Base-by-base conservation (phyloP, 2,888 invertebrate species). In the Myopa tessellatipennis region DNA sequence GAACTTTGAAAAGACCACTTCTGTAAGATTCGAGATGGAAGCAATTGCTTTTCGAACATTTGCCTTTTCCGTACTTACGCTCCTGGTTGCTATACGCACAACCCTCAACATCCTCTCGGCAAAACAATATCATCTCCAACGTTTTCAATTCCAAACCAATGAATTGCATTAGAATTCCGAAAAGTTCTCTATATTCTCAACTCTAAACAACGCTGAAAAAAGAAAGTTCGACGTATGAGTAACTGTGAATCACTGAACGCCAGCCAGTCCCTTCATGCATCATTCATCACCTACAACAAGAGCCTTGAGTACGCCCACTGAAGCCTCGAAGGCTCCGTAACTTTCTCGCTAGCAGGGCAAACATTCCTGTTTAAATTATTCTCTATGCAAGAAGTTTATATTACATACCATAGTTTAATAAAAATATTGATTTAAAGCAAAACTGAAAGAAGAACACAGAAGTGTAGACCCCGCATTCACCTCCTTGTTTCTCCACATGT, bases 131-230 rank as follows among this genome's bases (percentile, higher is more conserved):
- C 2, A 34, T 38, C 14, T 65, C 36, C 3, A 65, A 16, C 14
- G 34, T 38, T 65, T 38, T 38, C 14, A 10, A 10, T 65, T 65
- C 38, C 16, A 16, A 34, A 65, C 38, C 38, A 36, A 38, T 65
- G 16, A 14, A 65, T 14, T 65, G 4, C 34, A 65, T 18, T 52
- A 69, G 4, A n/a, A 18, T 26, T 26, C 5, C 5, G 50, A 38
- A 50, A 69, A 68, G 67, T 68, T 68, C 18, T 68, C 67, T 68
- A 68, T 14, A 68, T 40, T 68, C 18, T 68, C 10, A n/a, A 18
- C 36, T 68, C 16, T 36, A 36, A 68, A 3, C 14, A 68, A 38
- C 8, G 67, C 45, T 3, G 16, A 68, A 36, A 4, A 36, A 68
- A 38, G 7, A 40, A 68, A 40, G 7, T 16, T 40, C 4, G 12